Evolutionary conservation across 1,140 invertebrate genomes (phyloP).

Genomic region (Aphaenogaster floridana): DNA sequence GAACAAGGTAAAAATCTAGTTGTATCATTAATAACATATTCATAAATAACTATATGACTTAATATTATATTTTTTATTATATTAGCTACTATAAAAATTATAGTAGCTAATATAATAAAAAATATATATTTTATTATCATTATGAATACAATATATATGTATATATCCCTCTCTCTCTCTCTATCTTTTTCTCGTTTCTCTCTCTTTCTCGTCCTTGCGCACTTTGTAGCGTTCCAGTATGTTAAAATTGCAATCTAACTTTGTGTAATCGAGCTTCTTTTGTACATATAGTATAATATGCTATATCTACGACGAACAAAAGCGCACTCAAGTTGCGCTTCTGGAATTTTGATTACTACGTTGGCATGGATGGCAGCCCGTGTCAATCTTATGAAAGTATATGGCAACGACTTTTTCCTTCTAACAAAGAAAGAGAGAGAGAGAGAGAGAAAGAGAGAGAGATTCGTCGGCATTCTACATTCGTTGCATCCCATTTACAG

Average conservation of each 20-base stretch:
- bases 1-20: neutral
- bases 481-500: constrained; percentile 46
- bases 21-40: neutral
- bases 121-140: neutral
- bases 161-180: neutral
- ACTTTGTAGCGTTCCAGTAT: neutral
- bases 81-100: neutral
- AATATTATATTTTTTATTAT: neutral
- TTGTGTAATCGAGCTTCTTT: neutral
- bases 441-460: neutral
- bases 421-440: neutral
- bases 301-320: neutral
- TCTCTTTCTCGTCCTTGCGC: neutral
- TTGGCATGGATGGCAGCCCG: too few relatives aligned
- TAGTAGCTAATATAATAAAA: too few relatives aligned
- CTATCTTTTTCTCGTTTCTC: neutral
- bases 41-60: neutral
- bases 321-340: neutral
- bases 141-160: neutral
- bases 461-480: neutral
- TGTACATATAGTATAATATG: too few relatives aligned
- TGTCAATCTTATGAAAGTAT: constrained; percentile 16
- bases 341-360: constrained; percentile 17
- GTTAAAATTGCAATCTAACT: constrained; percentile 27
- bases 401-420: neutral